phyloP scores from a whole-genome alignment of 2,888 invertebrate genomes.

The Hemithea aestivaria region DNA sequence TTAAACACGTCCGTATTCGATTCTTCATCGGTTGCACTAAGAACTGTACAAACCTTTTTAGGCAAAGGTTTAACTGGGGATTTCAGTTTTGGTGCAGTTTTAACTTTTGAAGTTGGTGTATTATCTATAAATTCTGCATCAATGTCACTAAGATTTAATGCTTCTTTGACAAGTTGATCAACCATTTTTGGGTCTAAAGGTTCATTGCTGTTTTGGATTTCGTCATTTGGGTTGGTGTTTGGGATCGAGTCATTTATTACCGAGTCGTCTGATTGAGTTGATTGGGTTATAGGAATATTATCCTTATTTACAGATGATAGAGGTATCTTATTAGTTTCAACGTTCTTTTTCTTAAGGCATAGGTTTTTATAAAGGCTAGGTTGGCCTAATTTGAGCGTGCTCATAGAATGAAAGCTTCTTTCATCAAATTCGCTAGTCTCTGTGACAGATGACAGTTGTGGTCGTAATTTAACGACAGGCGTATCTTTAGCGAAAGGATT shows the following conservation, averaged over 20 bases:
- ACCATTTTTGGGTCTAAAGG: constrained; percentile 31
- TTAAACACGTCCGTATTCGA: constrained; percentile 46
- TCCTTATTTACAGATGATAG: constrained; percentile 37
- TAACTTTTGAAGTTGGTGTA: constrained; percentile 28
- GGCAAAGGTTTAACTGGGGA: no score
- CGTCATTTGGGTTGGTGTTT: constrained; percentile 40
- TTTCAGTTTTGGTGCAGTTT: constrained; percentile 9
- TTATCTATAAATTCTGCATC: constrained; percentile 37
- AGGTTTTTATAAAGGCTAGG: constrained; percentile 40
- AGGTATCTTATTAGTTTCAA: constrained; percentile 10
- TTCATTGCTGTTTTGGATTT: constrained; percentile 38
- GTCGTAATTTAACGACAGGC: constrained; percentile 38
- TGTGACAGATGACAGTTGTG: constrained; percentile 49
- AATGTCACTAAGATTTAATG: no score
- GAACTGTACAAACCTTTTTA: constrained; percentile 25
- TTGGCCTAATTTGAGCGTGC: constrained; percentile 32
- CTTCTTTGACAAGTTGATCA: constrained; percentile 51
- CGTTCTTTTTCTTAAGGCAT: constrained; percentile 24
- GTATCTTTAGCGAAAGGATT: constrained; percentile 40
- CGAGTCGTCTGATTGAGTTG: constrained; percentile 45
- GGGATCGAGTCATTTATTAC: constrained; percentile 51
- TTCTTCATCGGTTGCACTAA: constrained; percentile 47
- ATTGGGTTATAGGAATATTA: constrained; percentile 40
- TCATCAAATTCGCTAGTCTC: constrained; percentile 52
- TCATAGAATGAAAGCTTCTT: constrained; percentile 27